Evolutionary conservation across 2,888 invertebrate species (phyloP), one percentile per base, ranked within the genome.

Genomic region (Tiliacea aurago): DNA sequence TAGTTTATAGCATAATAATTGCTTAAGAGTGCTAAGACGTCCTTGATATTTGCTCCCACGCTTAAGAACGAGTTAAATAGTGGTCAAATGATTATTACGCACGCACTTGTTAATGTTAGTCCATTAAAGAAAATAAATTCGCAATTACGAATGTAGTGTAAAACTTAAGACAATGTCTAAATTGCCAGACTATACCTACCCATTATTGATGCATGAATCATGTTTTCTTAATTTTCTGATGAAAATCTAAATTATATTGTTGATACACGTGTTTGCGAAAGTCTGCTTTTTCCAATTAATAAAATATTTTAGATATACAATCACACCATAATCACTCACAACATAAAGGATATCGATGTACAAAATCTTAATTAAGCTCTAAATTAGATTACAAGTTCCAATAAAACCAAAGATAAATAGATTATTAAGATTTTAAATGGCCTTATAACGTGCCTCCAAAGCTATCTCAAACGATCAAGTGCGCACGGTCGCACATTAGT

Each of bases 401-500:
- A 67, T 58, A 73, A 73, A 69, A 70, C 71, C 53, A 66, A 71
- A 74, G 51, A 62, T 66, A 71, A 71, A 74, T 71, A 82, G 70
- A 82, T 74, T 73, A 83, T 68, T 73, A 62, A 61, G 45, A 79
- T 73, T 70, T 78, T 65, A 73, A 82, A 79, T 82, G 59, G 73
- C 75, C 78, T 64, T 68, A 83, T 79, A 83, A 70, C 83, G 64
- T 79, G 79, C 67, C 64, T 70, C 66, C 49, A 73, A 72, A 80
- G 43, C 53, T 79, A 81, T 72, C 65, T 65, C 55, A 78, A 89
- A 90, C 75, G 88, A 90, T 90, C 91, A 91, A 91, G 83, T 75
- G 70, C 76, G 80, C 69, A 68, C 71, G 77, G 86, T 81, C 85
- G 77, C 73, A 61, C 78, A 84, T 78, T 81, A 78, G 80, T 87